Evolutionary conservation across 2,888 invertebrate genomes (phyloP).

Genomic region (Drosophila limbata): DNA sequence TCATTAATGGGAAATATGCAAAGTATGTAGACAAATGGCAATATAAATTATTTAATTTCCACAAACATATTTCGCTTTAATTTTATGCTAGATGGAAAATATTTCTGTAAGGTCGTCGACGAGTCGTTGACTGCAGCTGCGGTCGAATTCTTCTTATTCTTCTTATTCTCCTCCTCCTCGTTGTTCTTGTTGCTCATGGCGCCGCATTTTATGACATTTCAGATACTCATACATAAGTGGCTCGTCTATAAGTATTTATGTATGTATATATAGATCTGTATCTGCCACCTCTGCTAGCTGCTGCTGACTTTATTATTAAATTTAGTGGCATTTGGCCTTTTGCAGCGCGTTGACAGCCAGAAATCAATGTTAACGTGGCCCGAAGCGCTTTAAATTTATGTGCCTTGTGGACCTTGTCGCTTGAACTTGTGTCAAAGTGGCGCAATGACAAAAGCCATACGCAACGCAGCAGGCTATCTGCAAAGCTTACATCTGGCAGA

Average conservation of each 20-base stretch:
- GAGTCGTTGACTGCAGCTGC: constrained; percentile 64
- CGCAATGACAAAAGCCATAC: constrained; percentile 64
- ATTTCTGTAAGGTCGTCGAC: constrained; percentile 55
- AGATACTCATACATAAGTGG: constrained; percentile 29
- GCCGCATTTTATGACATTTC: constrained; percentile 70
- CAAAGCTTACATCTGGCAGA: constrained; percentile 20
- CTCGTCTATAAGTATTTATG: constrained; percentile 21
- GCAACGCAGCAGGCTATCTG: constrained; percentile 27
- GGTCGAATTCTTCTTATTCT: constrained; percentile 39
- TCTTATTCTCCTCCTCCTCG: neutral
- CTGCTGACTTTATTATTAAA: constrained; percentile 58
- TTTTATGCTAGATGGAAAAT: constrained; percentile 59
- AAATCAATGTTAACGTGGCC: constrained; percentile 70
- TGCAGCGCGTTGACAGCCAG: constrained; percentile 74
- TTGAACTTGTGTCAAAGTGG: constrained; percentile 77
- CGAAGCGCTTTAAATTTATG: constrained; percentile 56
- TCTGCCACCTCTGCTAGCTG: constrained; percentile 9
- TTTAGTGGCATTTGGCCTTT: constrained; percentile 72
- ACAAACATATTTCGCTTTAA: constrained; percentile 57
- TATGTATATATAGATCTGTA: constrained; percentile 12
- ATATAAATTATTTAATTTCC: constrained; percentile 73
- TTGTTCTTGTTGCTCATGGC: constrained; percentile 50
- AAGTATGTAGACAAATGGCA: constrained; percentile 74
- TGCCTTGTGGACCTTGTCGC: constrained; percentile 67
- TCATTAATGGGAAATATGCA: constrained; percentile 72